Percentiles rank a stretch among this genome's conserved stretches.
phyloP scores from a whole-genome alignment of 2,113 vertebrate genomes.

The Heptranchias perlo region DNA sequence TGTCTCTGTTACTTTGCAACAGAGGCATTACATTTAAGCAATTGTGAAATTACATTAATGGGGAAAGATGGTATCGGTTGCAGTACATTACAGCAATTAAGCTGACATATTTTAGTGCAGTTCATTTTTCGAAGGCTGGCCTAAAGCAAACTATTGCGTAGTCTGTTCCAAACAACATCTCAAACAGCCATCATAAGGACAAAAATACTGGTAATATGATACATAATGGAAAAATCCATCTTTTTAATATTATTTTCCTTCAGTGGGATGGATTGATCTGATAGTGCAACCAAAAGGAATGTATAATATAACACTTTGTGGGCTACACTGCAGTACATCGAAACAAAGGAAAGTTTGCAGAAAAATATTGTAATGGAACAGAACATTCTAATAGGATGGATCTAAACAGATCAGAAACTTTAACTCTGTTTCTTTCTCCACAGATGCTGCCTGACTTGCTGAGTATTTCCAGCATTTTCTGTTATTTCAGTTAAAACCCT shows the following conservation, averaged over 20 bases:
- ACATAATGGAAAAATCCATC: background rate
- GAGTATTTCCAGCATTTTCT: too few species aligned
- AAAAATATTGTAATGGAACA: background rate
- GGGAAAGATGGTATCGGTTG: background rate
- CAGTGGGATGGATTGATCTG: background rate
- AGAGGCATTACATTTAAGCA: background rate
- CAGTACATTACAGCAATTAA: background rate
- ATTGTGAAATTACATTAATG: background rate
- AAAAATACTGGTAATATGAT: background rate
- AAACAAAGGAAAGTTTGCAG: background rate
- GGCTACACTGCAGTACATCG: background rate
- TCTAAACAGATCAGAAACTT: background rate
- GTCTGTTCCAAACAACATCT: background rate
- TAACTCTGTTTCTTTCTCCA: too few species aligned
- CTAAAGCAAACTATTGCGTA: background rate
- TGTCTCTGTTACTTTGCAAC: background rate
- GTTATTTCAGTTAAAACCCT: background rate
- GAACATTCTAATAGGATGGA: background rate
- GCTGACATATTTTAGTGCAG: background rate
- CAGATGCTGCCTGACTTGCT: too few species aligned
- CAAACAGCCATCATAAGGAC: background rate
- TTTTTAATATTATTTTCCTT: background rate
- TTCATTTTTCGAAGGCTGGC: background rate
- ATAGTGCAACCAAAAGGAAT: background rate
- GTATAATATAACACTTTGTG: background rate